Base-by-base conservation (phyloP, 2,797 vertebrate species). In the Rachycentron canadum region DNA sequence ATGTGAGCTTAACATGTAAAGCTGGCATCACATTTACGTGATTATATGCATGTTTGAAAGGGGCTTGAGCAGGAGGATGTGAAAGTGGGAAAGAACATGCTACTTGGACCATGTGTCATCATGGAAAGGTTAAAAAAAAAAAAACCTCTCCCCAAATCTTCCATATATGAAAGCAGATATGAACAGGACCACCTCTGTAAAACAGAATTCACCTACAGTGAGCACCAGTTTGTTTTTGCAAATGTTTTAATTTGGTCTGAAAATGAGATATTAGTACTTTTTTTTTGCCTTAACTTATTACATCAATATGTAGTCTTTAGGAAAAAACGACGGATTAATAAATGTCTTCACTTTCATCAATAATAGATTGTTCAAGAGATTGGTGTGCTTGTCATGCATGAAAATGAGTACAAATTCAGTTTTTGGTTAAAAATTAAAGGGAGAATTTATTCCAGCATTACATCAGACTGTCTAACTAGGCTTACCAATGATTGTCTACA, bases 401-500 rank as follows among this genome's bases (percentile, higher is more conserved):
- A 68, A 76, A 87, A 84, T 70, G 40, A 79, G 69, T 43, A 69
- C 71, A 88, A 73, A 77, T 74, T 81, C 34, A 12, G 10, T 65
- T 84, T 89, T 84, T 50, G 45, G 73, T 80, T 85, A 86, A 90
- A 89, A 75, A 82, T 85, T 78, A 5, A 89, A 78, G 67, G 26
- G 52, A 21, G 43, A 60, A 57, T 82, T 84, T 78, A 64, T 78
- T 79, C 70, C 63, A 40, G 86, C 63, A 78, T 90, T 72, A 87
- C 84, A 78, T 92, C 84, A 88, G 83, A 88, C 71, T 88, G 73
- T 86, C 69, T 86, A 86, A 89, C 67, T 79, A 83, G 79, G 26
- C 61, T 81, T 50, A 76, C 65, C 34, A 36, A 65, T 79, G 79
- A 88, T 82, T 79, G 73, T 87, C 86, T 85, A 78, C 80, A 83